Base-by-base conservation (phyloP, 92 coral and sea anemone genomes). In the Epizoanthus scotinus region DNA sequence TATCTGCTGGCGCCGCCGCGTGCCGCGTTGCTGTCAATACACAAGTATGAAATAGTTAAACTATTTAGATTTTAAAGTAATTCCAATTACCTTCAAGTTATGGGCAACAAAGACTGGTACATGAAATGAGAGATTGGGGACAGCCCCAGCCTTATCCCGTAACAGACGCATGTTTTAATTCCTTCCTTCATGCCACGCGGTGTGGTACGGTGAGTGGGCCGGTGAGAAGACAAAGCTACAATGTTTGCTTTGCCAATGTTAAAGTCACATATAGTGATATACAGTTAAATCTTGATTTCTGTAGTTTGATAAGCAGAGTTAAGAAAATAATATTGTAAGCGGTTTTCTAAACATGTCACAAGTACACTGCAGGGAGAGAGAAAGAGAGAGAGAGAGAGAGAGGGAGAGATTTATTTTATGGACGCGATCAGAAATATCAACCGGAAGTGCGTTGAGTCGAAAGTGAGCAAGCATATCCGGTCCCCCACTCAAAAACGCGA, bases 401-500 rank as follows among this genome's bases (percentile, higher is more conserved):
- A n/a, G n/a, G 22, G 10, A 3, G 29, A 24, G 7, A 71, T 58
- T 71, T 22, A 50, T 20, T 53, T 53, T 53, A 6, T 71, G 36
- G 24, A 21, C 5, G 36, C 26, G 31, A 24, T 49, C 42, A 65
- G 38, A 18, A 21, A 38, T 52, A 38, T 21, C 27, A 36, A 70
- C 52, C 87, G 90, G 90, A 87, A 83, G 59, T 77, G 65, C 90
- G 90, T 87, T 67, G 67, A 52, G 54, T 63, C 58, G 20, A 28
- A 47, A 29, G 36, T 71, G 74, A 81, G 69, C 40, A 57, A 25
- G 52, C 68, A 65, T 73, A 69, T 84, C 88, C 91, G 88, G 88
- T 84, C 58, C 68, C 31, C 57, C 68, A 31, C 63, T 38, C 38
- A 28, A 21, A 28, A 63, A 66, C 36, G 44, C 63, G 63, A 24